phyloP scores from a whole-genome alignment of 2,113 vertebrate genomes.

The Corvus moneduloides region DNA sequence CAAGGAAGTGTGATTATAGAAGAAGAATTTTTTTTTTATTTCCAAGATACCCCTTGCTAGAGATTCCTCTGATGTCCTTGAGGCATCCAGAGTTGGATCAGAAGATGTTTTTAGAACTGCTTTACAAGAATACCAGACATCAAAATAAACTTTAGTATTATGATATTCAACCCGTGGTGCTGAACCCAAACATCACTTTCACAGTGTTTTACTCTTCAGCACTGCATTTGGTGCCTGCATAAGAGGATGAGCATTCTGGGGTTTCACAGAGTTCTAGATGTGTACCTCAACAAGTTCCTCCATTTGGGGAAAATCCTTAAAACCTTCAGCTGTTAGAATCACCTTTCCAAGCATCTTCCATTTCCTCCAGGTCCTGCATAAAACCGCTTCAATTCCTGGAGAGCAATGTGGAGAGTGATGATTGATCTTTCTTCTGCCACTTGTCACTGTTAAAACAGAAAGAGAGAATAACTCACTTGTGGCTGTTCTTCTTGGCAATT shows the following conservation, averaged over 20 bases:
- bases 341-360: neutral
- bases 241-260: neutral
- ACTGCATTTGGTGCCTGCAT: accelerated
- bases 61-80: neutral
- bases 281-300: neutral
- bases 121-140: neutral
- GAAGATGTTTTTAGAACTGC: neutral
- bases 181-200: neutral
- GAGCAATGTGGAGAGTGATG: neutral
- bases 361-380: neutral
- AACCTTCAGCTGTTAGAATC: neutral
- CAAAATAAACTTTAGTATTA: neutral
- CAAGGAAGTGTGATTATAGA: neutral
- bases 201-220: neutral
- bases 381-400: neutral
- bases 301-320: neutral
- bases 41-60: neutral
- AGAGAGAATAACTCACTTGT: neutral
- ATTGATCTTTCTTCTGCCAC: neutral
- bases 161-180: neutral
- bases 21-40: neutral
- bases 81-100: neutral
- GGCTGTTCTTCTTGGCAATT: neutral
- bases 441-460: neutral
- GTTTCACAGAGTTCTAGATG: neutral